phyloP scores from a whole-genome alignment of 2,888 invertebrate species.

The Chironomus riparius region DNA sequence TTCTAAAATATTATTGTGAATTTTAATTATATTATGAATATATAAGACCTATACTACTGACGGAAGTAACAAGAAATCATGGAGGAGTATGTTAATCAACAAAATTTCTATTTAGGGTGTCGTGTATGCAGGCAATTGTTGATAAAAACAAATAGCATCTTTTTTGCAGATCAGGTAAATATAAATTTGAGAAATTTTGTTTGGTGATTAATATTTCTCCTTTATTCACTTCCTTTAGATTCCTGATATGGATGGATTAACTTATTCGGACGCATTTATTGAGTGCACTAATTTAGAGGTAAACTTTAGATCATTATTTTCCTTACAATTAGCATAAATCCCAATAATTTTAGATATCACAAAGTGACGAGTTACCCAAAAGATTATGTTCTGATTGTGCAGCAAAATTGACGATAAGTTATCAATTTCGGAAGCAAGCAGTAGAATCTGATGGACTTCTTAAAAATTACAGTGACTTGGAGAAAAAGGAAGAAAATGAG shows the following conservation, averaged over 20 bases:
- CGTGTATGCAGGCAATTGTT: conserved; percentile 12
- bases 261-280: conserved; percentile 1
- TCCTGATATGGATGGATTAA: background rate
- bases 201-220: background rate
- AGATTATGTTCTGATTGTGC: conserved; percentile 10
- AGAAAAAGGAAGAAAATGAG: conserved; percentile 16
- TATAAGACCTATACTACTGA: no score
- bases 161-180: background rate
- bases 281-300: conserved; percentile 6
- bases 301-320: background rate
- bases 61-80: background rate
- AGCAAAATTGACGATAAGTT: background rate
- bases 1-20: no score
- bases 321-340: background rate
- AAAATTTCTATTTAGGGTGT: conserved; percentile 16
- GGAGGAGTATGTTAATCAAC: background rate
- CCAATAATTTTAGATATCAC: background rate
- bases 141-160: conserved; percentile 6
- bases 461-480: conserved; percentile 4
- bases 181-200: background rate
- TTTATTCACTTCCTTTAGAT: background rate
- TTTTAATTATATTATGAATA: no score
- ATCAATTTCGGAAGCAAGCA: background rate
- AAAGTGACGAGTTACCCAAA: conserved; percentile 15
- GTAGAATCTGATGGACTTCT: background rate